A percentile compares a stretch with the other conserved stretches of the same genome.
These are phyloP conservation scores for Catharus minimus DNA, from an alignment of 2,113 vertebrate genomes.

Conservation along the genomic window DNA sequence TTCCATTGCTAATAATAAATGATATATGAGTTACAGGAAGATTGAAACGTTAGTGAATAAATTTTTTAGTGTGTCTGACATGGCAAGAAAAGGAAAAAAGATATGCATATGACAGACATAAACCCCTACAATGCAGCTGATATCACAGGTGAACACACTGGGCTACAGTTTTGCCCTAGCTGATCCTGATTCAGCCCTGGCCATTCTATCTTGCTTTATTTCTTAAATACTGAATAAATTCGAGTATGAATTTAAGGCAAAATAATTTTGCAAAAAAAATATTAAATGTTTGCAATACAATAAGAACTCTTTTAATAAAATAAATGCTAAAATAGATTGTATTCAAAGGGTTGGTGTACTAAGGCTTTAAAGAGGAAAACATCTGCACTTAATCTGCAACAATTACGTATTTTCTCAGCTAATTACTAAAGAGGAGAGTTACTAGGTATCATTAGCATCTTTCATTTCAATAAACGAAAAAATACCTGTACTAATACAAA, in stretches of 20 bases:
- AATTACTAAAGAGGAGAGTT: slow-evolving; percentile 68
- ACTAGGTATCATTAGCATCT: slow-evolving; percentile 49
- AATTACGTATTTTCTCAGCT: slow-evolving; percentile 62
- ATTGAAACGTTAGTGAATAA: neutral
- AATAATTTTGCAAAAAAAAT: neutral
- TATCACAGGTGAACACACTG: neutral
- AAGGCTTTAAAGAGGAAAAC: slow-evolving; percentile 69
- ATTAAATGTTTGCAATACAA: neutral
- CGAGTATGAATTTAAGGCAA: slow-evolving; percentile 10
- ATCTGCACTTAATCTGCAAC: slow-evolving; percentile 76
- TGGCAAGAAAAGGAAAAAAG: neutral
- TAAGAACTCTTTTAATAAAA: neutral
- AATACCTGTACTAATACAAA: slow-evolving; percentile 14
- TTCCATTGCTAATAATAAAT: neutral
- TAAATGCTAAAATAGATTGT: neutral
- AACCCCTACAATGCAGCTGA: neutral
- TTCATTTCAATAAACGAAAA: slow-evolving; percentile 29
- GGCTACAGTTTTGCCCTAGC: neutral
- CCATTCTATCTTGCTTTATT: neutral
- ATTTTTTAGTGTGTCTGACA: neutral
- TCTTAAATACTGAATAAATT: neutral
- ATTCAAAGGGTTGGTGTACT: slow-evolving; percentile 79
- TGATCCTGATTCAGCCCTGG: neutral
- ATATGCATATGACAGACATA: neutral
- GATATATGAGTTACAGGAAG: neutral